phyloP scores from a whole-genome alignment of 2,113 vertebrate species.

The Takifugu bimaculatus region DNA sequence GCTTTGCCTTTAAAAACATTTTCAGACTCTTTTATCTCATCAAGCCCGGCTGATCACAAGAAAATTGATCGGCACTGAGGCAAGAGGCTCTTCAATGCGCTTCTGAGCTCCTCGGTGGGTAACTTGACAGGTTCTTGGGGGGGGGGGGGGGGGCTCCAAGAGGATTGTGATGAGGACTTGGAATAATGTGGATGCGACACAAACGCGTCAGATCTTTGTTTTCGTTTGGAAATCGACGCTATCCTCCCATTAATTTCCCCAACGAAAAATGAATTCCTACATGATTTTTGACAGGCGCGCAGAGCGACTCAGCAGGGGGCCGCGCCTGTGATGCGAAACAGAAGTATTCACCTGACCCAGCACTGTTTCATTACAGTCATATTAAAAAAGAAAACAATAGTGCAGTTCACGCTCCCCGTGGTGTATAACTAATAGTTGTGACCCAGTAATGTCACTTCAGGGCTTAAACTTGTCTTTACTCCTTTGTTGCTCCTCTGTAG shows the following conservation, averaged over 20 bases:
- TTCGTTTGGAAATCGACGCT: no score
- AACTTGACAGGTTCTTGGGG: constrained; percentile 51
- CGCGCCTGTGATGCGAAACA: no score
- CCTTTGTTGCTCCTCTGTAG: constrained; percentile 1
- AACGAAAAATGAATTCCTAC: no score
- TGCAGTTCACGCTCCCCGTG: constrained; percentile 25
- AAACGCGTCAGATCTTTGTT: no score
- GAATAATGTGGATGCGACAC: constrained; percentile 34
- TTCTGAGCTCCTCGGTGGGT: constrained; percentile 45
- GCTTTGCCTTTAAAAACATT: constrained; percentile 55
- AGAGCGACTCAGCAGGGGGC: no score
- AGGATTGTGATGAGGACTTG: constrained; percentile 28
- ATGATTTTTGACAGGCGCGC: no score
- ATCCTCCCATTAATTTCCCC: no score
- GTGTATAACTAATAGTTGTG: constrained; percentile 57
- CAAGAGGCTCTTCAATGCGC: constrained; percentile 44
- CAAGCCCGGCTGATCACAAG: constrained; percentile 65
- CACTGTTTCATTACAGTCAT: constrained; percentile 24
- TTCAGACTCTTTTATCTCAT: constrained; percentile 64
- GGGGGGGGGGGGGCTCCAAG: constrained; percentile 38
- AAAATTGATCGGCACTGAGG: constrained; percentile 57
- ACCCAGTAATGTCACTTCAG: constrained; percentile 62
- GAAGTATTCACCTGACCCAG: not conserved
- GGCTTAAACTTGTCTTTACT: constrained; percentile 20
- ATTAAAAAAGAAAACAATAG: constrained; percentile 40